Conservation (phyloP, 2,113 vertebrate species). For the Mirounga angustirostris region DNA sequence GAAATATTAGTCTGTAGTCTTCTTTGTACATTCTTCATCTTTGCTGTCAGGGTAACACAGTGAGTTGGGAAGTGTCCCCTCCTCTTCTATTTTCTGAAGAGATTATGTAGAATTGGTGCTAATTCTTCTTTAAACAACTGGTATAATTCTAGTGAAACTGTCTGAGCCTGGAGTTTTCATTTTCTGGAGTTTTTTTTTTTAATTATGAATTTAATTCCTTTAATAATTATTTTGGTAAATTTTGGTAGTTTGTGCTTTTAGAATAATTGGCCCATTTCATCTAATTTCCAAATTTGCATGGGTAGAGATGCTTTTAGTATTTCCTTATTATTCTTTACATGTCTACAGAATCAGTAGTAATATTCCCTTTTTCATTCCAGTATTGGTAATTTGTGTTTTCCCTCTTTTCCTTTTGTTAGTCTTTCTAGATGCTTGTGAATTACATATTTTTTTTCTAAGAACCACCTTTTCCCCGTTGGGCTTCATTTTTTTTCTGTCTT, state of each 20-base stretch:
- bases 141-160: background rate
- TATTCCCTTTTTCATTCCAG: background rate
- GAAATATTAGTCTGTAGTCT: background rate
- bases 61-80: background rate
- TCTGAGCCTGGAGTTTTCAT: background rate
- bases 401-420: background rate
- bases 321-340: background rate
- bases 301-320: background rate
- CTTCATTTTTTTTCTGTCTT: constrained; percentile 9
- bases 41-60: background rate
- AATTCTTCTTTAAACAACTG: constrained; percentile 30
- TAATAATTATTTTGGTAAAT: constrained; percentile 7
- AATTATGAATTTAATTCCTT: background rate
- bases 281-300: background rate
- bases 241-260: constrained; percentile 12
- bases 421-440: background rate
- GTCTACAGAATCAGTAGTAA: background rate
- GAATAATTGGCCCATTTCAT: constrained; percentile 31
- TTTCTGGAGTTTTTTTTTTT: constrained; percentile 19
- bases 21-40: background rate
- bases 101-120: background rate
- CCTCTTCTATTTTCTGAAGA: background rate
- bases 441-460: background rate
- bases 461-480: background rate
- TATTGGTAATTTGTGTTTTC: background rate